phyloP scores from a whole-genome alignment of 2,113 vertebrate species.

The Otolemur garnettii region DNA sequence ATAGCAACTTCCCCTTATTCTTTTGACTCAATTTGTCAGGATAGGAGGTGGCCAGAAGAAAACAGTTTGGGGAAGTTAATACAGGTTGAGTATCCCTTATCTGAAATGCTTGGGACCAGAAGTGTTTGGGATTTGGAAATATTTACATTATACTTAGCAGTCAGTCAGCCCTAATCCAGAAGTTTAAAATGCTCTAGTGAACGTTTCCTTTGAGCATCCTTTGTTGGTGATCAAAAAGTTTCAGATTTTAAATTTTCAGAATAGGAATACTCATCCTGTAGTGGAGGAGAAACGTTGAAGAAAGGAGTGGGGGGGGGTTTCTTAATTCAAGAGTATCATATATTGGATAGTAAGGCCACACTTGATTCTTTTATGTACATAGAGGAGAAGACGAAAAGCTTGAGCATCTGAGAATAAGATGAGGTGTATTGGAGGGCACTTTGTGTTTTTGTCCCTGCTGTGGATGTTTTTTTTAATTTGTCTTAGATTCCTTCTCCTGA shows the following conservation, averaged over 20 bases:
- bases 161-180: neutral
- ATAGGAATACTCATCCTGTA: neutral
- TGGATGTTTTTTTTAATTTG: neutral
- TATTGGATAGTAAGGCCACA: neutral
- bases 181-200: neutral
- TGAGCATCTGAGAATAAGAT: neutral
- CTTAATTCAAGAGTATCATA: neutral
- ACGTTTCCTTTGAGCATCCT: neutral
- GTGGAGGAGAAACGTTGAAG: neutral
- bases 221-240: neutral
- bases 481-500: conserved; percentile 9
- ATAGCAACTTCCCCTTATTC: neutral
- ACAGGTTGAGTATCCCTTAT: neutral
- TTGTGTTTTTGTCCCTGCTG: neutral
- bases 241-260: neutral
- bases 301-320: neutral
- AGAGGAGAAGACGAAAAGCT: neutral
- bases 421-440: neutral
- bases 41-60: conserved; percentile 7
- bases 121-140: neutral
- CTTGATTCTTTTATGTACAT: neutral
- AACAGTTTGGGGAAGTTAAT: neutral
- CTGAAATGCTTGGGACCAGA: neutral
- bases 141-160: neutral
- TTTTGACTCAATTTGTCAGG: conserved; percentile 38